phyloP scores from a whole-genome alignment of 2,797 vertebrate genomes.

The Ctenosaura bakeri region DNA sequence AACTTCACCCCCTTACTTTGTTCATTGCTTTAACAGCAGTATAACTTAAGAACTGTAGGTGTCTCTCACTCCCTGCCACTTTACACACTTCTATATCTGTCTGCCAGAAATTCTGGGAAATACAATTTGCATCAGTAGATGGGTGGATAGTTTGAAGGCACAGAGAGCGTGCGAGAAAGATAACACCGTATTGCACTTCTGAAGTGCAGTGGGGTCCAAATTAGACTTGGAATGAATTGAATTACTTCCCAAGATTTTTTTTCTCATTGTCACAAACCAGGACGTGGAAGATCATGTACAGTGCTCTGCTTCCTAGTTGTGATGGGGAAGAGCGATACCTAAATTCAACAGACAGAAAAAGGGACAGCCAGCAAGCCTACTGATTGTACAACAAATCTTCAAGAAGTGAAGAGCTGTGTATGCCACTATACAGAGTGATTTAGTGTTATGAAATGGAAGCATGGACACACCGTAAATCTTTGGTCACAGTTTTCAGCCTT shows the following conservation, averaged over 20 bases:
- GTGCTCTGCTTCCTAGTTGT: not conserved
- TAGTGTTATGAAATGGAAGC: too few species aligned
- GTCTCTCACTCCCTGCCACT: not conserved
- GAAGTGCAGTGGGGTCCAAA: too few species aligned
- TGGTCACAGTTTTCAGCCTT: slow-evolving; percentile 43
- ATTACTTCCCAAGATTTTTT: not conserved
- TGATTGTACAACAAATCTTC: not conserved
- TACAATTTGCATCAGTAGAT: not conserved
- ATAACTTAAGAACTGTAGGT: not conserved
- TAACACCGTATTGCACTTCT: not conserved
- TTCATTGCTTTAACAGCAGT: not conserved
- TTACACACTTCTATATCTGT: not conserved
- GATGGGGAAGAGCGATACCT: not conserved
- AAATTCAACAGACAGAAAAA: not conserved
- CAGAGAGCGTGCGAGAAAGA: not conserved
- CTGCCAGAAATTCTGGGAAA: not conserved
- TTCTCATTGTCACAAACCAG: not conserved
- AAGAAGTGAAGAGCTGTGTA: not conserved
- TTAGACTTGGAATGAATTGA: not conserved
- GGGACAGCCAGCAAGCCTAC: not conserved
- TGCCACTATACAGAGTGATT: not conserved
- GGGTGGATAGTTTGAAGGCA: not conserved
- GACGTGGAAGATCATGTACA: not conserved
- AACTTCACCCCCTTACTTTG: not conserved
- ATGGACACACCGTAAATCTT: slow-evolving; percentile 33